phyloP scores from a whole-genome alignment of 2,113 vertebrate species.

The Myodes glareolus region DNA sequence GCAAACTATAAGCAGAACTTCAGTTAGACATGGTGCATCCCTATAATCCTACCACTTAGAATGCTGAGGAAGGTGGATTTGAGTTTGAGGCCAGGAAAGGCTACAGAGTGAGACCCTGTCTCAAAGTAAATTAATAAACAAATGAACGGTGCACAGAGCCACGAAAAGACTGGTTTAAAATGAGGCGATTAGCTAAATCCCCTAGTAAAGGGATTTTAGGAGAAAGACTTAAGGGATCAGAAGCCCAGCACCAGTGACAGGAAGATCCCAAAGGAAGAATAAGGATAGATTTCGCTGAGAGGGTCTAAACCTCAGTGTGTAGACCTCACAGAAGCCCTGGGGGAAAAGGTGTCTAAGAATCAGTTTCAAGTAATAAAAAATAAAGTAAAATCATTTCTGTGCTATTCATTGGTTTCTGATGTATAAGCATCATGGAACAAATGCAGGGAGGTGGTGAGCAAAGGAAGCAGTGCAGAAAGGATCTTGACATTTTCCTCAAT shows the following conservation, averaged over 20 bases:
- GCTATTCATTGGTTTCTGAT: slow-evolving; percentile 33
- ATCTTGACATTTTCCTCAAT: not conserved
- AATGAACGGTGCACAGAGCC: not conserved
- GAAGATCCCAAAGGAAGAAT: not conserved
- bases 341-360: not conserved
- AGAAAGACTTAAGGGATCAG: not conserved
- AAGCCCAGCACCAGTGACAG: not conserved
- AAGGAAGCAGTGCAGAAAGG: slow-evolving; percentile 9
- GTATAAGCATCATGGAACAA: not conserved
- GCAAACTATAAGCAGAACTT: not conserved
- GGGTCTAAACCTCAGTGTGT: not conserved
- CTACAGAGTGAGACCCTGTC: not conserved
- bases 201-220: not conserved
- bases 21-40: not conserved
- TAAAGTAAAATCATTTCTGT: not conserved
- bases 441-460: not conserved
- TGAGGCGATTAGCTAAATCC: not conserved
- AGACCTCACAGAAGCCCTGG: not conserved
- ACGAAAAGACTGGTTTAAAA: slow-evolving; percentile 25
- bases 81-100: not conserved
- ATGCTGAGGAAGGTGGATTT: not conserved
- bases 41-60: not conserved
- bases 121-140: not conserved
- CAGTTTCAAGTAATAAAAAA: slow-evolving; percentile 14
- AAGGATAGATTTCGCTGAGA: not conserved